phyloP scores from a whole-genome alignment of 2,888 invertebrate genomes.

The Rhopalosiphum nymphaeae region DNA sequence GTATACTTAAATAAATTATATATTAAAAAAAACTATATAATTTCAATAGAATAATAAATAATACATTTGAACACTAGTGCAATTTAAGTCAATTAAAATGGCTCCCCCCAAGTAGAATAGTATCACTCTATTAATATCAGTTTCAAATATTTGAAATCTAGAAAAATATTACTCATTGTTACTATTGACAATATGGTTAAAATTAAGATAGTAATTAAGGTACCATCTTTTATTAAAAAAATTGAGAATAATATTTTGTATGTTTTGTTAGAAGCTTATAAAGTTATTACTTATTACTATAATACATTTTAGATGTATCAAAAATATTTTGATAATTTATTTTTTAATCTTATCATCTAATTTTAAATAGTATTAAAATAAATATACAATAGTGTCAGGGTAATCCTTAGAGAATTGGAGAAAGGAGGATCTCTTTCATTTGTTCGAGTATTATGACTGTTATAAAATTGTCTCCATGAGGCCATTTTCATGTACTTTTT shows the following conservation, averaged over 20 bases:
- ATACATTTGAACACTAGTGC: not conserved
- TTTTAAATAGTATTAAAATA: not conserved
- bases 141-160: not conserved
- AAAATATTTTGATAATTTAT: not conserved
- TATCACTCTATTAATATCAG: not conserved
- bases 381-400: not conserved
- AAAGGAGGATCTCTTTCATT: no score
- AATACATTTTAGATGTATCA: not conserved
- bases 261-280: not conserved
- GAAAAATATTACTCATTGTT: not conserved
- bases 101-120: not conserved
- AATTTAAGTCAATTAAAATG: not conserved
- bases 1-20: slow-evolving; percentile 69
- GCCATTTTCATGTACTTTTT: no score
- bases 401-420: no score
- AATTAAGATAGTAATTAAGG: not conserved
- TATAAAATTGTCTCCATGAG: no score
- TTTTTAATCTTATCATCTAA: not conserved
- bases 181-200: not conserved
- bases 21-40: not conserved
- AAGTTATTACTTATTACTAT: not conserved
- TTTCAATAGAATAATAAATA: not conserved
- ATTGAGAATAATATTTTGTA: not conserved
- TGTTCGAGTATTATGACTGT: no score
- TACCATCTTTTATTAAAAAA: not conserved